phyloP scores from a whole-genome alignment of 2,888 invertebrate genomes.

The Nesidiocoris tenuis region DNA sequence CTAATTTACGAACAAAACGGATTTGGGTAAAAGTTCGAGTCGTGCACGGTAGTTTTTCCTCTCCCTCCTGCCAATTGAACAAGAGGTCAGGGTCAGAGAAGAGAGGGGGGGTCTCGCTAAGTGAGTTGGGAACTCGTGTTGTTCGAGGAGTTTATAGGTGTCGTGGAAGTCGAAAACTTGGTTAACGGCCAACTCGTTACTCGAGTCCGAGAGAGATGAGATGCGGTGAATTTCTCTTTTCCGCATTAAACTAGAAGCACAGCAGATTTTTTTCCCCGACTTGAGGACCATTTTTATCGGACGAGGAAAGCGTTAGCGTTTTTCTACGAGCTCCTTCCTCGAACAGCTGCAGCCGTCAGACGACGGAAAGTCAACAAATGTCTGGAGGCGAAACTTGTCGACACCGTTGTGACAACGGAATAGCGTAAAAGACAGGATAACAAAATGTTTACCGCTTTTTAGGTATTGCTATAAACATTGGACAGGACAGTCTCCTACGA shows the following conservation, averaged over 20 bases:
- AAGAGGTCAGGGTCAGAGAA: no score
- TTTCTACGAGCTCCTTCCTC: no score
- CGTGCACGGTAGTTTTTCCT: neutral
- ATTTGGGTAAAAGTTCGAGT: neutral
- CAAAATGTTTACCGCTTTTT: no score
- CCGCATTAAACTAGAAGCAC: neutral
- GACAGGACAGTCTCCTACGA: no score
- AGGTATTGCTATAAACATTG: no score
- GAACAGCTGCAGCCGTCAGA: no score
- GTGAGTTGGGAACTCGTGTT: neutral
- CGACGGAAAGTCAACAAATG: no score
- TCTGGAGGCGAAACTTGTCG: no score
- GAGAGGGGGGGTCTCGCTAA: neutral
- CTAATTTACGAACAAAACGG: neutral
- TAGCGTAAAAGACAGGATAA: no score
- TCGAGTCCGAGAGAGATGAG: neutral
- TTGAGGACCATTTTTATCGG: no score
- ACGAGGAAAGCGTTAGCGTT: no score
- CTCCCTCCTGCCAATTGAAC: neutral
- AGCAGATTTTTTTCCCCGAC: neutral
- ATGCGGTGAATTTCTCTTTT: neutral
- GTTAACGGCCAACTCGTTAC: neutral
- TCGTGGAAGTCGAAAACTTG: neutral
- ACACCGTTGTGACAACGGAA: no score
- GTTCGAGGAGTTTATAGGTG: neutral